Evolutionary conservation across 2,797 vertebrate species (phyloP), one percentile per base, ranked within the genome.

Genomic region (Syngnathus rostellatus): DNA sequence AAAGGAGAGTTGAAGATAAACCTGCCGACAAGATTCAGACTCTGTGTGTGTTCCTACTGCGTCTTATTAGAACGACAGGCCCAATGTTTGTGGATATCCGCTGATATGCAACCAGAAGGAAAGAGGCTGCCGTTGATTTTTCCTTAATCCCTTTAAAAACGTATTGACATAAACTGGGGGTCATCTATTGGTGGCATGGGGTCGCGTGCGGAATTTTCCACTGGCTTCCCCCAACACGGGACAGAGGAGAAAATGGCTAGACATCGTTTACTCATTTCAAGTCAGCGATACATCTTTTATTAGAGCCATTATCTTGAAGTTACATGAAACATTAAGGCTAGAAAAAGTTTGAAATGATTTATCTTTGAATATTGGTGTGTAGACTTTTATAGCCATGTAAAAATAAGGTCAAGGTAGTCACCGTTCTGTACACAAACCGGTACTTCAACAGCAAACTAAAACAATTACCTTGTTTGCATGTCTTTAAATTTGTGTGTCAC

Each of bases 121-220:
- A 78, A 75, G 68, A 53, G 17, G 6, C 46, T 40, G 68, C 51
- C 62, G 72, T 78, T 73, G 77, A 77, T 83, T 81, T 68, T 72
- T 66, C 51, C 72, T 59, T 69, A 74, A 77, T 77, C 78, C 66
- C 39, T 72, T 74, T 50, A 70, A 43, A 31, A 71, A 72, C 45
- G 3, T 70, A 72, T 80, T 79, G 72, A 82, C 76, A 46, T 48
- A 81, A 68, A 72, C 73, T 64, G 65, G 58, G 11, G 8, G 53
- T 62, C 74, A 76, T 77, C 70, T 63, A 39, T 71, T 19, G 39
- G 62, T 68, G 69, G 53, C 51, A 41, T 0, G 11, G 62, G 62
- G 69, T 72, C 38, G 1, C 45, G 3, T 6, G 55, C 76, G 77
- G 70, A 72, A 82, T 67, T 82, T 83, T 76, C 79, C 82, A 70